Evolutionary conservation across 1,140 invertebrate species (phyloP), one percentile per base, ranked within the genome.

Genomic region (Amphibalanus amphitrite): DNA sequence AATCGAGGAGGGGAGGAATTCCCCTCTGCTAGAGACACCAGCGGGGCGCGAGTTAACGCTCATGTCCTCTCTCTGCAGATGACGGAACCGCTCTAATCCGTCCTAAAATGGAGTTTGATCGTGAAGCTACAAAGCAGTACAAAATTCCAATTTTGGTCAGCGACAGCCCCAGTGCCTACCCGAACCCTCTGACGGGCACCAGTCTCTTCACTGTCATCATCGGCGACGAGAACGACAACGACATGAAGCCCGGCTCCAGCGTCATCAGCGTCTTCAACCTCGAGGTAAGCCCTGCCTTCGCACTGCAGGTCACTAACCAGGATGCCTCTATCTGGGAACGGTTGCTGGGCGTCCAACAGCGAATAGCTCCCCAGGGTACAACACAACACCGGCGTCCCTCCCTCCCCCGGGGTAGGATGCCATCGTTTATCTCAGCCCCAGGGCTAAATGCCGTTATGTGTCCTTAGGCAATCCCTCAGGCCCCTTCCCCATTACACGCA

Each of bases 141-240:
- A 10, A 8, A 3, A 25, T 67, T 10, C 65, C 65, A 17, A 28
- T 67, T 1, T 3, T 67, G 17, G 93, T 76, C 8, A 3, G 65
- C 8, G 65, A 67, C 17, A 67, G 28, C n/a, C 20, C 65, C 10
- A 1, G 3, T 10, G 65, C 65, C 28, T 10, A 67, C 10, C 65
- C 17, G 23, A 10, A 3, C 0, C 3, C 3, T 4, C 65, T 67
- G 10, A 67, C 65, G 6, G 65, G 26, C 28, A 67, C 65, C 65
- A 67, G 65, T 17, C 65, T 67, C 26, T 67, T 67, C 23, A 26
- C 26, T 17, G n/a, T 67, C 26, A 90, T 95, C 28, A 96, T 98
- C 76, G 93, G 95, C 78, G 95, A 85, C 76, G 88, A 91, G 0
- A 97, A 98, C 79, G 95, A 98, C 78, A 97, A 98, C 81, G 92